Percentiles rank a stretch among this genome's conserved stretches.
Evolutionary conservation across 2,888 invertebrate species (phyloP).

Genomic region (Sialis lutaria): DNA sequence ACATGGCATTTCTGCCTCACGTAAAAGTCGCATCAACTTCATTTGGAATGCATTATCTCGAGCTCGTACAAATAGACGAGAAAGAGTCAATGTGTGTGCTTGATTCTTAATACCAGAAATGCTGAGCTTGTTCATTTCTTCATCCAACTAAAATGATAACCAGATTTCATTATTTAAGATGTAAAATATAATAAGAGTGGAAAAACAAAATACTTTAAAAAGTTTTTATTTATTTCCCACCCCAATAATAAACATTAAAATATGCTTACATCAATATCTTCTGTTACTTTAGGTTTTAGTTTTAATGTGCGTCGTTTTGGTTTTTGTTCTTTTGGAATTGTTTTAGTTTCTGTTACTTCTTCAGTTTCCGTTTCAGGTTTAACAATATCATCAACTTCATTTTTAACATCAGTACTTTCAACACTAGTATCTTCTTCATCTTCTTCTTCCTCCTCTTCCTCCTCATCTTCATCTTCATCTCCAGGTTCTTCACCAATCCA

Average conservation of each 20-base stretch:
- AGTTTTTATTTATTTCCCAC: too few species aligned
- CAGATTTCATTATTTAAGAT: background rate
- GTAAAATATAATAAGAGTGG: background rate
- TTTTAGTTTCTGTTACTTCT: constrained; percentile 11
- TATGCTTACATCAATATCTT: constrained; percentile 2
- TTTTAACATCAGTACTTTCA: constrained; percentile 19
- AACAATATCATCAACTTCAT: constrained; percentile 28
- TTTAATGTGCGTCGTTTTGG: constrained; percentile 7
- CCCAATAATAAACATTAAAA: background rate
- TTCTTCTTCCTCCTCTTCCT: constrained; percentile 27
- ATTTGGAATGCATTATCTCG: constrained; percentile 58
- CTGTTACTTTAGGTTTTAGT: constrained; percentile 7
- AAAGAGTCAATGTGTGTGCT: constrained; percentile 73
- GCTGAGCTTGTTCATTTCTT: constrained; percentile 68
- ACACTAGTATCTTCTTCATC: constrained; percentile 17
- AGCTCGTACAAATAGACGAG: constrained; percentile 83
- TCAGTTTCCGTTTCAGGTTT: constrained; percentile 11
- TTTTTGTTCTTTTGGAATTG: constrained; percentile 6
- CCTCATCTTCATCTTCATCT: constrained; percentile 41
- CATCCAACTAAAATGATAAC: constrained; percentile 48
- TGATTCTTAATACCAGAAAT: constrained; percentile 74
- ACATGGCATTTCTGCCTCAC: constrained; percentile 66
- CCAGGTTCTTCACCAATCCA: constrained; percentile 88
- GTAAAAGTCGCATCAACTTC: constrained; percentile 58
- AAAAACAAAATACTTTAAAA: background rate